Conservation (phyloP, 1,140 invertebrate genomes). For the Leptinotarsa lineolata region DNA sequence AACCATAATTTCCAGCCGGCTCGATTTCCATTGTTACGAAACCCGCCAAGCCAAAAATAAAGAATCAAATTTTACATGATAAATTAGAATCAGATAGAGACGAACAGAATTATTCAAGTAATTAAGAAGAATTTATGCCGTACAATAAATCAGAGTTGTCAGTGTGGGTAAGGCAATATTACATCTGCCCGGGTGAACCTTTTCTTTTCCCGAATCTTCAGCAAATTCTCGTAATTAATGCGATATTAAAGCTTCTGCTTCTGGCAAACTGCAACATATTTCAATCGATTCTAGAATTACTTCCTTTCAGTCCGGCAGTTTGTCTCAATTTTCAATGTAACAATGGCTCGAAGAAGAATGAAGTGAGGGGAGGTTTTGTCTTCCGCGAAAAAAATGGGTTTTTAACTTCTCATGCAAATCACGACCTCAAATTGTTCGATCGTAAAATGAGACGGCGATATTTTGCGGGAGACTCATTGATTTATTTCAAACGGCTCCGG, state of each 20-base stretch:
- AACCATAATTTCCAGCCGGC: not conserved
- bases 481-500: not conserved
- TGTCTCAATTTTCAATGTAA: conserved; percentile 28
- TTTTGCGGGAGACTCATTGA: not conserved
- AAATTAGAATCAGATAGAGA: conserved; percentile 1
- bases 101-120: conserved; percentile 42
- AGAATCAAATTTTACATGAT: not conserved
- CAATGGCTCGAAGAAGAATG: conserved; percentile 12
- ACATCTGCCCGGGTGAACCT: conserved; percentile 41
- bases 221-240: conserved; percentile 48
- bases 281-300: conserved; percentile 40
- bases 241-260: conserved; percentile 49
- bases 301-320: conserved; percentile 23
- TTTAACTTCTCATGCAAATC: conserved; percentile 1
- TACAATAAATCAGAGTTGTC: conserved; percentile 44
- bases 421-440: conserved; percentile 3
- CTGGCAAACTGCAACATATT: conserved; percentile 47
- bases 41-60: not conserved
- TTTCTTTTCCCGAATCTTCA: conserved; percentile 43
- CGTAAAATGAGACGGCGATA: not conserved
- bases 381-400: not conserved
- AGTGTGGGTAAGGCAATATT: conserved; percentile 41
- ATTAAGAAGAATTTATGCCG: conserved; percentile 45
- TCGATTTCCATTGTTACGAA: not conserved
- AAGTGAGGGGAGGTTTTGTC: not conserved